Conservation (phyloP, 2,113 vertebrate species). For the Oreochromis niloticus region DNA sequence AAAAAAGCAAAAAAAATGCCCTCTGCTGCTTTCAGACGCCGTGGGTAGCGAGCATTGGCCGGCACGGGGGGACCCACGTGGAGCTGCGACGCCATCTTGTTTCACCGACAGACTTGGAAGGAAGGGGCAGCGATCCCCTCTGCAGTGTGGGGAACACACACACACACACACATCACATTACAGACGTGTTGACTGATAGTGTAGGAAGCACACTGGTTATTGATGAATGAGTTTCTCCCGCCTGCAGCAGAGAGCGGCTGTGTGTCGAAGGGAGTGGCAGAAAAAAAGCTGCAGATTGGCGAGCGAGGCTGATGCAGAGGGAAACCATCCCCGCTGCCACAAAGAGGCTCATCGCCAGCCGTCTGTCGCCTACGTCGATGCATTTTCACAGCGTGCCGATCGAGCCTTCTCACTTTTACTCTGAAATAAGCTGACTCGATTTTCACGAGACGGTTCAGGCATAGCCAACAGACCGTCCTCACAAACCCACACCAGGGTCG, state of each 20-base stretch:
- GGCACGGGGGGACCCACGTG: constrained; percentile 3
- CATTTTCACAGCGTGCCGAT: background rate
- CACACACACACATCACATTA: background rate
- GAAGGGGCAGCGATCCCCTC: constrained; percentile 11
- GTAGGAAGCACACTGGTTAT: constrained; percentile 23
- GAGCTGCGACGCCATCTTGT: constrained; percentile 54
- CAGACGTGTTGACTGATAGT: constrained; percentile 22
- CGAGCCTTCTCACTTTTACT: background rate
- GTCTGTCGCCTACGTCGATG: background rate
- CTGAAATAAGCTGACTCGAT: accelerated
- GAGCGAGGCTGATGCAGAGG: background rate
- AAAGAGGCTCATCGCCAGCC: background rate
- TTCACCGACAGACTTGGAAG: constrained; percentile 70
- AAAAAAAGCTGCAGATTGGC: constrained; percentile 40
- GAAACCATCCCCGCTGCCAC: background rate
- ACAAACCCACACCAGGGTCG: background rate
- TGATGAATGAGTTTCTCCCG: constrained; percentile 29
- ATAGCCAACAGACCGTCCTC: background rate
- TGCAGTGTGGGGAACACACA: constrained; percentile 27
- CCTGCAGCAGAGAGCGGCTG: constrained; percentile 22
- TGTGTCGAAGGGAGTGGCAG: constrained; percentile 54
- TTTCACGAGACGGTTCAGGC: background rate
- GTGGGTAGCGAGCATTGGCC: background rate
- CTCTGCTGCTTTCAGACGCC: background rate
- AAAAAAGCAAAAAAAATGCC: background rate